These are phyloP conservation scores for Hoplodrina blanda DNA, from an alignment of 2,888 invertebrate genomes.

Conservation along the genomic window DNA sequence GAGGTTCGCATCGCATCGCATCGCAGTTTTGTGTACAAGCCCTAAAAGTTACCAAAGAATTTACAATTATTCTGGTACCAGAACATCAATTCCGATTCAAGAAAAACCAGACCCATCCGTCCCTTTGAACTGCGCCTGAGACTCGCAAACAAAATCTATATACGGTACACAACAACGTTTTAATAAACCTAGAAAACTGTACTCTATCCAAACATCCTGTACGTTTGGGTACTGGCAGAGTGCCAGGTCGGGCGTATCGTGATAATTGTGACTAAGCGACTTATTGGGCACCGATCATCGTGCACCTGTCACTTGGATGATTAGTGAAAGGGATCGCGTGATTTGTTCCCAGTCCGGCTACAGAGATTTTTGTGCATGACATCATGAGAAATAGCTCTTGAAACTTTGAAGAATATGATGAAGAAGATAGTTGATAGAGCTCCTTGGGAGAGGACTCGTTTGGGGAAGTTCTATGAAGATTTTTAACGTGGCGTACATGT, in stretches of 20 bases:
- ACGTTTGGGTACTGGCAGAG: constrained; percentile 42
- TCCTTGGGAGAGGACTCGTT: not conserved
- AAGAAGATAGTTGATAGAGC: not conserved
- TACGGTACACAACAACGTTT: constrained; percentile 1
- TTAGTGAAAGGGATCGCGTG: constrained; percentile 36
- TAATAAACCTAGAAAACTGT: constrained; percentile 48
- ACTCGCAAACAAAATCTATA: constrained; percentile 27
- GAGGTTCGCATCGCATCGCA: too few relatives aligned
- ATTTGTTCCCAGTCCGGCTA: constrained; percentile 7
- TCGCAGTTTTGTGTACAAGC: too few relatives aligned
- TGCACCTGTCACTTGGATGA: constrained; percentile 62
- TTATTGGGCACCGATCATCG: constrained; percentile 42
- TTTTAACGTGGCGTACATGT: too few relatives aligned
- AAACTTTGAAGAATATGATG: not conserved
- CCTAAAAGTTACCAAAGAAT: not conserved
- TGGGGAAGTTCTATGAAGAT: too few relatives aligned
- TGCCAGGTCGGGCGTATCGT: constrained; percentile 44
- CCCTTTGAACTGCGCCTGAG: constrained; percentile 17
- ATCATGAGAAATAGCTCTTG: not conserved
- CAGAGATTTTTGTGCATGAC: constrained; percentile 7
- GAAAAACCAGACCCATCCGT: constrained; percentile 13
- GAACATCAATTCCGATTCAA: not conserved
- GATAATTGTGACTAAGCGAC: constrained; percentile 56
- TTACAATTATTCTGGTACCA: not conserved
- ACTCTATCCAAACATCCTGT: constrained; percentile 66